Conservation (phyloP, 2,113 vertebrate genomes). For the Etheostoma cragini region DNA sequence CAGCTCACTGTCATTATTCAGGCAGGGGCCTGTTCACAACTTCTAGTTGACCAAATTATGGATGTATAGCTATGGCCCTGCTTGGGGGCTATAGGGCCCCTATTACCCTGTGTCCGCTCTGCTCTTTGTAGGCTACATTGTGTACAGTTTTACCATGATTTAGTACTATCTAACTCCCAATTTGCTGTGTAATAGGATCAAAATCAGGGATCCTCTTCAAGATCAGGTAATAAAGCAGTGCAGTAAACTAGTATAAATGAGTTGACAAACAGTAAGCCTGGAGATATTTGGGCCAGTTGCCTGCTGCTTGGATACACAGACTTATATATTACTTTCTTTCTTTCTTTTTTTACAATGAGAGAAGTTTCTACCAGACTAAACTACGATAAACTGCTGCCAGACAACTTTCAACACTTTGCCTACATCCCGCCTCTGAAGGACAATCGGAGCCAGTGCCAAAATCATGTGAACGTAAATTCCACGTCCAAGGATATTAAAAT, state of each 20-base stretch:
- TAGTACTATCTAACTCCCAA: too few relatives aligned
- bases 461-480: not conserved
- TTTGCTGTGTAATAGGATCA: not conserved
- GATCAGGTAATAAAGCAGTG: not conserved
- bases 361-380: not conserved
- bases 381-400: not conserved
- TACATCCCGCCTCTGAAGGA: not conserved
- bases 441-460: not conserved
- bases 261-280: not conserved
- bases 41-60: not conserved
- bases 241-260: not conserved
- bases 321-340: not conserved
- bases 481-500: not conserved
- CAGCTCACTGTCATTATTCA: not conserved
- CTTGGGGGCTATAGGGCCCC: not conserved
- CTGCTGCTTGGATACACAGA: not conserved
- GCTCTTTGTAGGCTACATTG: not conserved
- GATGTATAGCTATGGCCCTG: not conserved
- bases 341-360: not conserved
- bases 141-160: not conserved
- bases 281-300: not conserved
- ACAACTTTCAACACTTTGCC: not conserved
- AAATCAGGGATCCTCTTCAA: not conserved
- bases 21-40: not conserved
- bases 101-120: too few relatives aligned